Conservation (phyloP, 1,140 invertebrate genomes). For the Nebria ingens region DNA sequence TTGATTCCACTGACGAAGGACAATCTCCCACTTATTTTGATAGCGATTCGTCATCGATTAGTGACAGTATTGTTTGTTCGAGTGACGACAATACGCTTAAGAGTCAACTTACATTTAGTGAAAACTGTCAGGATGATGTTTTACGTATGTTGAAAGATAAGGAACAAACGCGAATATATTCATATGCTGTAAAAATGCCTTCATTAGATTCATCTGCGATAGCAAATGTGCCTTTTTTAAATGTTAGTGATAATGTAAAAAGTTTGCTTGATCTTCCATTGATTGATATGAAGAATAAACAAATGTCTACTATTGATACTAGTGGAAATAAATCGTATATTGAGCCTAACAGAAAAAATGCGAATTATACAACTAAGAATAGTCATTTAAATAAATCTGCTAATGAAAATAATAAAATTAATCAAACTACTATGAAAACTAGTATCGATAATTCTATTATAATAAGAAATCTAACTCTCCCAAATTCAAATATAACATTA, state of each 20-base stretch:
- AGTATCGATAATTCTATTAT: too few relatives aligned
- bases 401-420: neutral
- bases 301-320: neutral
- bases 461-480: too few relatives aligned
- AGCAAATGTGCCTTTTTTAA: neutral
- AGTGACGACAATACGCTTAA: neutral
- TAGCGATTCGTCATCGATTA: neutral
- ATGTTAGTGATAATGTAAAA: neutral
- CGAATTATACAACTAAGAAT: neutral
- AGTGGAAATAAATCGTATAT: neutral
- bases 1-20: neutral
- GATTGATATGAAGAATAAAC: neutral
- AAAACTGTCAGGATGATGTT: neutral
- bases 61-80: neutral
- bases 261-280: neutral
- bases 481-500: too few relatives aligned
- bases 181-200: neutral
- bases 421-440: too few relatives aligned
- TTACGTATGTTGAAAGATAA: neutral
- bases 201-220: conserved; percentile 4
- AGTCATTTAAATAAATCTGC: neutral
- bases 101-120: neutral
- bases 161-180: neutral
- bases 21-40: neutral
- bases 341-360: too few relatives aligned